Evolutionary conservation across 1,140 invertebrate species (phyloP).

Genomic region (Penaeus indicus): DNA sequence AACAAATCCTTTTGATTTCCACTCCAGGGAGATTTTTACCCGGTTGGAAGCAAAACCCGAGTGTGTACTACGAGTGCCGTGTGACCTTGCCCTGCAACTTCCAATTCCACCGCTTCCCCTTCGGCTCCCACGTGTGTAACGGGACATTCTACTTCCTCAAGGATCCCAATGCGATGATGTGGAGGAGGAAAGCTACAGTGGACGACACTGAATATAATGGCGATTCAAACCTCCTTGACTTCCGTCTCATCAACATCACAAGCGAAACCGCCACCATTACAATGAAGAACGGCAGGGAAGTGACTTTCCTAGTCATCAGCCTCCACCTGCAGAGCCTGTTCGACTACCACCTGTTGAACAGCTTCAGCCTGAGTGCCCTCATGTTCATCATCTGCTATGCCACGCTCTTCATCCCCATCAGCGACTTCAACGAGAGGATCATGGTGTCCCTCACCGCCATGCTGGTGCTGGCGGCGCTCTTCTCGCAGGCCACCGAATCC

Average conservation of each 20-base stretch:
- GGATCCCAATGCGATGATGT: background rate
- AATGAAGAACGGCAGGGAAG: background rate
- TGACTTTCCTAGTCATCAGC: background rate
- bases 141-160: background rate
- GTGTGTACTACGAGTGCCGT: background rate
- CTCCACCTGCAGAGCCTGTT: background rate
- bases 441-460: background rate
- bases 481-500: background rate
- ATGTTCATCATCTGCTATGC: constrained; percentile 2
- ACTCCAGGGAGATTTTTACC: too few species aligned
- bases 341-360: constrained; percentile 13
- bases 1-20: too few species aligned
- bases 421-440: constrained; percentile 19
- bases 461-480: constrained; percentile 13
- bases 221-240: background rate
- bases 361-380: background rate
- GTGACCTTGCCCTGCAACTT: background rate
- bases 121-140: constrained; percentile 12
- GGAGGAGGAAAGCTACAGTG: background rate
- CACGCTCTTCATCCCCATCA: constrained; percentile 1
- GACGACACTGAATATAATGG: background rate
- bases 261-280: background rate
- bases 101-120: background rate
- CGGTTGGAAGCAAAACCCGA: too few species aligned
- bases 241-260: background rate